phyloP scores from a whole-genome alignment of 1,140 invertebrate genomes.

The Tetragonula clypearis region DNA sequence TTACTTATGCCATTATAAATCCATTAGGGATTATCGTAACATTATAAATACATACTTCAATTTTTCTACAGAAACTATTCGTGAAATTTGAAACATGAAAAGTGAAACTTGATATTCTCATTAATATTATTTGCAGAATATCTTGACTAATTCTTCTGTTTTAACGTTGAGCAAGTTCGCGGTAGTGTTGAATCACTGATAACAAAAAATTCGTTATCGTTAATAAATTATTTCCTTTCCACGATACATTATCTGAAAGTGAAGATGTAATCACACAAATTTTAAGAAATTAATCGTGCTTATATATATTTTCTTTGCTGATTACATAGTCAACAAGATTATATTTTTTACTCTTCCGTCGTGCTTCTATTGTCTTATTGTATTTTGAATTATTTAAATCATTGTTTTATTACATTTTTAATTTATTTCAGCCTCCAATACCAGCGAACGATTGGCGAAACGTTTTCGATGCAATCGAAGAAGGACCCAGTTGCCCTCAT shows the following conservation, averaged over 20 bases:
- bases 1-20: not conserved
- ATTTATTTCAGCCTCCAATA: slow-evolving; percentile 69
- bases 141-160: no score
- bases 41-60: no score
- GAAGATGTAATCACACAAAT: not conserved
- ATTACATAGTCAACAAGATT: not conserved
- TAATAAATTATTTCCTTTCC: not conserved
- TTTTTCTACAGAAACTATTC: not conserved
- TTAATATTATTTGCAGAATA: no score
- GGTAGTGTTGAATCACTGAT: not conserved
- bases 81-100: not conserved
- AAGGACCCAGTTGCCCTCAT: slow-evolving; percentile 76
- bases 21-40: not conserved
- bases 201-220: not conserved
- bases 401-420: not conserved
- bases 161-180: not conserved
- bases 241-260: not conserved
- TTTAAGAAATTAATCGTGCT: not conserved
- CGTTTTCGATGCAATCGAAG: slow-evolving; percentile 75
- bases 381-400: not conserved
- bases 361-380: no score
- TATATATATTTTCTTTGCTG: not conserved
- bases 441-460: slow-evolving; percentile 82
- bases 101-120: no score
- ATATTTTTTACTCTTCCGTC: no score